Conservation (phyloP, 1,140 invertebrate species). For the Cydia fagiglandana region DNA sequence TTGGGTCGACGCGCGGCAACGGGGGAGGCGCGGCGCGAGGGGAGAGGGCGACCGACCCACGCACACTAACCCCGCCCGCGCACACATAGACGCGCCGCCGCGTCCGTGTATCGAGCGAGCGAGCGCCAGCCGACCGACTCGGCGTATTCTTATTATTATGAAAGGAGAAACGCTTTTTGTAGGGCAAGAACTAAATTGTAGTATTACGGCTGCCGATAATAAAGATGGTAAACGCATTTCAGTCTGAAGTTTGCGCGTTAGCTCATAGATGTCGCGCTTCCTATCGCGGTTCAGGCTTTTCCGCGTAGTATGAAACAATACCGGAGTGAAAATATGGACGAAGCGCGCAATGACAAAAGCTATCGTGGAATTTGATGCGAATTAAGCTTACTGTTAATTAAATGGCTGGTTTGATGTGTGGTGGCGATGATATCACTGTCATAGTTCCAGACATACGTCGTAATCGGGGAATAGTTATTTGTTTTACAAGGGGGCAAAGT, state of each 20-base stretch:
- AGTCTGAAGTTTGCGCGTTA: conserved; percentile 69
- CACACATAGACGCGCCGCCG: conserved; percentile 54
- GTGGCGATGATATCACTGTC: not conserved
- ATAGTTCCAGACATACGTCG: not conserved
- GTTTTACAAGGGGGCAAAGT: too few species aligned
- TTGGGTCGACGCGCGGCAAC: conserved; percentile 52
- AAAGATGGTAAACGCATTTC: conserved; percentile 78
- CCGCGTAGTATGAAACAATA: conserved; percentile 35
- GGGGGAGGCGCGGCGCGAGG: conserved; percentile 37
- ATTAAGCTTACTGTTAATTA: not conserved
- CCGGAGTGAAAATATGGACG: conserved; percentile 6
- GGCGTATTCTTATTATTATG: conserved; percentile 79
- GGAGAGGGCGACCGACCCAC: conserved; percentile 43
- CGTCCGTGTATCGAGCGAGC: conserved; percentile 63
- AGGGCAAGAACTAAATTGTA: conserved; percentile 79
- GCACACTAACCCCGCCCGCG: conserved; percentile 49
- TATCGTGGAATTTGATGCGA: not conserved
- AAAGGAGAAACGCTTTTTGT: conserved; percentile 80
- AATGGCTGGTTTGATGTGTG: not conserved
- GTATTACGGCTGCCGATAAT: conserved; percentile 75
- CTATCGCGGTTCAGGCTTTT: conserved; percentile 50
- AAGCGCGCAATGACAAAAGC: conserved; percentile 5
- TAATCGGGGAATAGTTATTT: not conserved
- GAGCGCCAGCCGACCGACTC: conserved; percentile 69
- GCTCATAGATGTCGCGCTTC: conserved; percentile 76